Evolutionary conservation across 2,888 invertebrate genomes (phyloP), one percentile per base, ranked within the genome.

Genomic region (Antheraea yamamai): DNA sequence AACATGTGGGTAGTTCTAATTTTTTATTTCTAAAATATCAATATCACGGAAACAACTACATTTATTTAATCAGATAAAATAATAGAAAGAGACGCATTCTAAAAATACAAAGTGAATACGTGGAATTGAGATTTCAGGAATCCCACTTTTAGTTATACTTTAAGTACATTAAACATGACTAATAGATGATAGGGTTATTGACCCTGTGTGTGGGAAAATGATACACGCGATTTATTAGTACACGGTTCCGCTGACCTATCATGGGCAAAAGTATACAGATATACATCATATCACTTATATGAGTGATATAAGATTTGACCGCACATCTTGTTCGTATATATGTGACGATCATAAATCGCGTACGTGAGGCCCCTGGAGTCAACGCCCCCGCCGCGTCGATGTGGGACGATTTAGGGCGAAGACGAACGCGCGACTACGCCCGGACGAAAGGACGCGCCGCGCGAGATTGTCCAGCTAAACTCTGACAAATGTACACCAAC

Each of bases 341-440:
- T 81, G 81, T 80, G 80, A 82, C 79, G 82, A 81, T 84, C 83
- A 88, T 89, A 89, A 88, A 89, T 88, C 83, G 79, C 78, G 82
- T 79, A 85, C 84, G 87, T 85, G 83, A 76, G 81, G 35, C 76
- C 78, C 78, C 78, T 81, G 79, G 85, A 85, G 84, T 85, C 83
- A 81, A 79, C 82, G 84, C 77, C 83, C 81, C 79, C 78, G 79
- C 77, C 81, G 79, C 78, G 74, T 74, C 47, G 64, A 47, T 16
- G 26, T 51, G 52, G 23, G 76, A 70, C 75, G 79, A 75, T 78
- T 73, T 61, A 72, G 77, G 73, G 73, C 71, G 72, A 58, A 71
- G n/a, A 39, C 30, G 26, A 73, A 74, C 74, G 74, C 75, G 74
- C 77, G 79, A 78, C 82, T 47, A 35, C 47, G 83, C 82, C 86